Base-by-base conservation (phyloP, 2,113 vertebrate genomes). In the Lontra canadensis region DNA sequence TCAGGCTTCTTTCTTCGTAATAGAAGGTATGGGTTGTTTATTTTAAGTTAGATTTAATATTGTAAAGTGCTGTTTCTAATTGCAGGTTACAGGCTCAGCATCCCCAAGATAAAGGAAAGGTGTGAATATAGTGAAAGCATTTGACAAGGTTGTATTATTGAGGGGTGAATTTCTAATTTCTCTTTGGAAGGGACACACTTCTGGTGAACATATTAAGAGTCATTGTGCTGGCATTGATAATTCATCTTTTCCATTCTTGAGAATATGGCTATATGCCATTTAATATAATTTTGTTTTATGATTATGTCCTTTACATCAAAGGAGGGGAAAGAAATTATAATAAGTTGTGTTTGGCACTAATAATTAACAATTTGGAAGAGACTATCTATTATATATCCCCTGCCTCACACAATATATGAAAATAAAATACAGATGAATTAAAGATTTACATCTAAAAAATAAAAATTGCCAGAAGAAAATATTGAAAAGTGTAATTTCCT, bases 1-100 rank as follows among this genome's bases (percentile, higher is more conserved):
- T 94, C 52, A 86, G 85, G 4, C 31, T 83, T 59, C 63, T 55
- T 93, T 65, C 97, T 95, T 91, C 89, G 34, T 86, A 95, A 65
- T 23, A 73, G 49, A 94, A 88, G 3, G 6, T 34, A 25, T 52
- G 39, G 7, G 3, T 86, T 92, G 4, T 92, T 94, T 85, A 79
- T 89, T 97, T 88, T 65, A 90, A 92, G 39, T 79, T 86, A 85
- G 39, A 57, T 21, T 80, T 67, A 26, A 4, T 85, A 18, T 80
- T 94, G 39, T 52, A 55, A 93, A 96, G 31, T 67, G 10, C 7
- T 95, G 0, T 92, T 95, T 83, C 71, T 95, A 88, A 93, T 61
- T 91, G 63, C 71, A 76, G 87, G 25, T 26, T 47, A 13, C 15
- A 25, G 52, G 39, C 52, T 2, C 44, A 67, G 6, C 29, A 92